Percentiles rank a stretch among this genome's conserved stretches.
These are phyloP conservation scores for Trichomalopsis sarcophagae DNA, from an alignment of 1,140 invertebrate species.

Conservation along the genomic window DNA sequence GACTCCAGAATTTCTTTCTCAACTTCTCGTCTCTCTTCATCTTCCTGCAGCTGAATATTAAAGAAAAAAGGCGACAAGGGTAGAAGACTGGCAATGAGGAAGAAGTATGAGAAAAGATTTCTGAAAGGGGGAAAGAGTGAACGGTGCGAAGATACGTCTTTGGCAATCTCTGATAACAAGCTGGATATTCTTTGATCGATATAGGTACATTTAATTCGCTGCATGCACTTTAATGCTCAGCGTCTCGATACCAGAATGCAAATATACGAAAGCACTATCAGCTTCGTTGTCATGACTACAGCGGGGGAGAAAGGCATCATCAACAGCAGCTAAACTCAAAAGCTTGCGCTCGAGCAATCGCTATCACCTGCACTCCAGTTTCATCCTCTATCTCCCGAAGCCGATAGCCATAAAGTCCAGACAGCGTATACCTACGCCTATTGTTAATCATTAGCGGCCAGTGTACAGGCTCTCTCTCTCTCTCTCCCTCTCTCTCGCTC, in stretches of 20 bases:
- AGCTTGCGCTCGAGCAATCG: background rate
- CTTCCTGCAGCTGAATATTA: conserved; percentile 24
- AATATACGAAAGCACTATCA: background rate
- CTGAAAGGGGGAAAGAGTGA: background rate
- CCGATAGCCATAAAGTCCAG: conserved; percentile 21
- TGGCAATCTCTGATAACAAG: background rate
- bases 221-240: background rate
- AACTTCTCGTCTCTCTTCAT: conserved; percentile 9
- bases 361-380: background rate
- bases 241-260: background rate
- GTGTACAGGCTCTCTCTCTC: conserved; percentile 36
- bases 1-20: conserved; percentile 7
- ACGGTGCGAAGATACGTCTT: background rate
- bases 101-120: background rate
- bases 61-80: conserved; percentile 1
- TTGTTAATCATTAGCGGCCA: conserved; percentile 46
- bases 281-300: background rate
- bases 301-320: background rate
- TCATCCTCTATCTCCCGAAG: background rate
- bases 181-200: too few species aligned
- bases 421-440: background rate
- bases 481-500: conserved; percentile 35
- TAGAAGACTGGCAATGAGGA: background rate
- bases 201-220: too few species aligned
- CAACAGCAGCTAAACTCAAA: background rate